These are phyloP conservation scores for Drosophila yakuba DNA, from an alignment of 1,140 invertebrate species.

Conservation along the genomic window DNA sequence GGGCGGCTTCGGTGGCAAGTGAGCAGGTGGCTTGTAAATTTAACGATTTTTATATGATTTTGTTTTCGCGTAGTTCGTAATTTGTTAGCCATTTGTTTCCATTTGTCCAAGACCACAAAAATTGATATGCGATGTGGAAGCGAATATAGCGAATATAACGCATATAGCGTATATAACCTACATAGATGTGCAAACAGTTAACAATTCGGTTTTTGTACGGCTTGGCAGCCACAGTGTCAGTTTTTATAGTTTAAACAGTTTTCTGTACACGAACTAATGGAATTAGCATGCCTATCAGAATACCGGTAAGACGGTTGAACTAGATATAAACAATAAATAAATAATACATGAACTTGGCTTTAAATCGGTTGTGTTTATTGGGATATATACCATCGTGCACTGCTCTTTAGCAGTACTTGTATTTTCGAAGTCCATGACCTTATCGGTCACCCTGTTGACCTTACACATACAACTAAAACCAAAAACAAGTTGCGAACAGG, in stretches of 20 bases:
- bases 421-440: background rate
- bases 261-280: conserved; percentile 43
- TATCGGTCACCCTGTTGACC: background rate
- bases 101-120: conserved; percentile 51
- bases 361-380: background rate
- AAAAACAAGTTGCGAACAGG: conserved; percentile 63
- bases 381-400: background rate
- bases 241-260: conserved; percentile 54
- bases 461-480: conserved; percentile 70
- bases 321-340: conserved; percentile 53
- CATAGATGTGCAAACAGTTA: conserved; percentile 44
- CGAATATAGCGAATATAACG: conserved; percentile 32
- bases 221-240: conserved; percentile 46
- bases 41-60: conserved; percentile 65
- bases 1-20: conserved; percentile 87
- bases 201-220: conserved; percentile 50
- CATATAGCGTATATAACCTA: conserved; percentile 22
- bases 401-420: background rate
- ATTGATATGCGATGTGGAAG: conserved; percentile 32
- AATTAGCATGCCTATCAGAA: conserved; percentile 36
- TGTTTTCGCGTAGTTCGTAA: conserved; percentile 68
- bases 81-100: conserved; percentile 69
- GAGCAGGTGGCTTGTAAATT: conserved; percentile 46
- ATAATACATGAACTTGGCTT: conserved; percentile 22
- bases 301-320: conserved; percentile 28